These are phyloP conservation scores for Hoplodrina ambigua DNA, from an alignment of 2,888 invertebrate genomes.

Conservation along the genomic window DNA sequence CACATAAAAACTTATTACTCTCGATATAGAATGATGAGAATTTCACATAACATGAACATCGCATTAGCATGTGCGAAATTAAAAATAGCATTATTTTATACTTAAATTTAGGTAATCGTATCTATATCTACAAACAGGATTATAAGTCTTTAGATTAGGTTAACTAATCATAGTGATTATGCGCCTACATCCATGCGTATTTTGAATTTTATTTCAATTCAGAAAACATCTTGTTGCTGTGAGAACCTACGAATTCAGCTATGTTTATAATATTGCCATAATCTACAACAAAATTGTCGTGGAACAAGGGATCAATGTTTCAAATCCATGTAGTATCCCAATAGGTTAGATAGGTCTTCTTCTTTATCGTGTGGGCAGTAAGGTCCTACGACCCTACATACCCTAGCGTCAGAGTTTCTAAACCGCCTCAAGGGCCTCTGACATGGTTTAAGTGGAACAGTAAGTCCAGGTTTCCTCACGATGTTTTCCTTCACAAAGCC, in stretches of 20 bases:
- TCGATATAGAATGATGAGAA: constrained; percentile 16
- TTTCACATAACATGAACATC: constrained; percentile 8
- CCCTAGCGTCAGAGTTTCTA: too few relatives aligned
- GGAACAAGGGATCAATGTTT: background rate
- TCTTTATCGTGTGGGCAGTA: too few relatives aligned
- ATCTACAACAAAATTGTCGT: too few relatives aligned
- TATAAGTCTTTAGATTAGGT: constrained; percentile 7
- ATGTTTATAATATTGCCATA: too few relatives aligned
- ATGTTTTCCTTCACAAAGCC: too few relatives aligned
- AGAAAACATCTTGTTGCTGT: background rate
- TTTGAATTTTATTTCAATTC: background rate
- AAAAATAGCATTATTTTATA: background rate
- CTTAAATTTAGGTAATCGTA: background rate
- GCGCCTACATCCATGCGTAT: background rate
- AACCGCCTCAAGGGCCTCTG: too few relatives aligned
- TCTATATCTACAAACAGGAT: constrained; percentile 14
- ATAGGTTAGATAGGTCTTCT: too few relatives aligned
- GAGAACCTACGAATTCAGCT: background rate
- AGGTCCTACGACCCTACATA: too few relatives aligned
- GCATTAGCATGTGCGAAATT: background rate
- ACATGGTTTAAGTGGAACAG: too few relatives aligned
- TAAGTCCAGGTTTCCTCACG: too few relatives aligned
- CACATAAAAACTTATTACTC: constrained; percentile 53
- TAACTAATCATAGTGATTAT: background rate
- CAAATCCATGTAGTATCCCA: too few relatives aligned